A percentile compares a stretch with the other conserved stretches of the same genome.
These are phyloP conservation scores for Gambelia wislizenii DNA, from an alignment of 2,797 vertebrate genomes.

Conservation along the genomic window DNA sequence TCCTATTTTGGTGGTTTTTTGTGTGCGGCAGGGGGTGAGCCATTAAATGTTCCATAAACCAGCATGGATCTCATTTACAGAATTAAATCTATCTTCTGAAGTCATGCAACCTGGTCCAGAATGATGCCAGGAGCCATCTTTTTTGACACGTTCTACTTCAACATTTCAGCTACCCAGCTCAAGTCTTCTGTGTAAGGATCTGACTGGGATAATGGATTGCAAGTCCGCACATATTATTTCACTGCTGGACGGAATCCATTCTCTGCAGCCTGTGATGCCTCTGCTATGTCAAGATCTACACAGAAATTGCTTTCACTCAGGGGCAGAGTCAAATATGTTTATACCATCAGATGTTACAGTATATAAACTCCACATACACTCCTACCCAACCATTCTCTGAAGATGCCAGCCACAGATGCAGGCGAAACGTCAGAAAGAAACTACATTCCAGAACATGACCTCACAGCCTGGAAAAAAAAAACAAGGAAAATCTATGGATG, in stretches of 20 bases:
- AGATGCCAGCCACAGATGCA: no score
- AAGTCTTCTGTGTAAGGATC: background rate
- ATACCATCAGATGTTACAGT: no score
- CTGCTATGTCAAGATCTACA: background rate
- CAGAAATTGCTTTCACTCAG: background rate
- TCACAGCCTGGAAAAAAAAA: no score
- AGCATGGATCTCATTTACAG: slow-evolving; percentile 40
- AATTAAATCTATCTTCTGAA: background rate
- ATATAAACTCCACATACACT: no score
- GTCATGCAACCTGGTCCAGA: background rate
- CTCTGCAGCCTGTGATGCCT: background rate
- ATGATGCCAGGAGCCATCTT: background rate
- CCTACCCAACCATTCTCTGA: no score
- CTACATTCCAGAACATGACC: no score
- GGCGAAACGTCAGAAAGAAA: no score
- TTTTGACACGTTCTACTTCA: background rate
- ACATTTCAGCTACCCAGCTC: background rate
- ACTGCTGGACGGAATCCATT: no score
- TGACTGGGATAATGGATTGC: background rate
- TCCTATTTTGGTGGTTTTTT: slow-evolving; percentile 11
- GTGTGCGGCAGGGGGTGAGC: no score
- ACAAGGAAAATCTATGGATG: no score
- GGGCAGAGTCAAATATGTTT: background rate
- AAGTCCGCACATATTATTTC: background rate
- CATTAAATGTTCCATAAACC: slow-evolving; percentile 64